Evolutionary conservation across 2,113 vertebrate genomes (phyloP).

Genomic region (Chascanopsetta lugubris): DNA sequence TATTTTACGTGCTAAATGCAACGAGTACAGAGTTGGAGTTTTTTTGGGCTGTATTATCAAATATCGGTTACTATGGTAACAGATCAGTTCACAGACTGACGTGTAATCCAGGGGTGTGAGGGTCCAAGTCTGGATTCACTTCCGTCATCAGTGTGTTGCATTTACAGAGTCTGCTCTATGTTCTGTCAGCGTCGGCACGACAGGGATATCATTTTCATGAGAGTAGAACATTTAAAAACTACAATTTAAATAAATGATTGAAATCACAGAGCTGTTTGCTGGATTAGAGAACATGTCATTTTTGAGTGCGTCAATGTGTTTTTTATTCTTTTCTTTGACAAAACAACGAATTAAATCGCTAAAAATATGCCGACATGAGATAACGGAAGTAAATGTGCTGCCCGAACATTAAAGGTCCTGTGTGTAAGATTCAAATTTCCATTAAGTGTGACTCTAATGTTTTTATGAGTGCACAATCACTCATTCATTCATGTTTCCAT

Average conservation of each 20-base stretch:
- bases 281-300: not conserved
- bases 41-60: too few relatives aligned
- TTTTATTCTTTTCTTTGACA: not conserved
- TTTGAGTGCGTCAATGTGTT: too few relatives aligned
- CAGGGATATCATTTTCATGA: not conserved
- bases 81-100: too few relatives aligned
- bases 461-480: not conserved
- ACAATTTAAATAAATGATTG: not conserved
- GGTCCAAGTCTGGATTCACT: too few relatives aligned
- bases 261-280: not conserved
- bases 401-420: not conserved
- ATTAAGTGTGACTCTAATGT: too few relatives aligned
- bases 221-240: too few relatives aligned
- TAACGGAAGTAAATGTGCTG: too few relatives aligned
- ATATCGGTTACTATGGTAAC: too few relatives aligned
- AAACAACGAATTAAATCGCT: not conserved
- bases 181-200: not conserved
- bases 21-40: not conserved
- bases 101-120: too few relatives aligned
- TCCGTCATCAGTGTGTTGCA: not conserved
- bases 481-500: too few relatives aligned
- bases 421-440: not conserved
- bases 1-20: not conserved
- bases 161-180: not conserved
- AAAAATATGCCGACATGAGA: not conserved